These are phyloP conservation scores for Alca torda DNA, from an alignment of 2,797 vertebrate genomes.

Conservation along the genomic window DNA sequence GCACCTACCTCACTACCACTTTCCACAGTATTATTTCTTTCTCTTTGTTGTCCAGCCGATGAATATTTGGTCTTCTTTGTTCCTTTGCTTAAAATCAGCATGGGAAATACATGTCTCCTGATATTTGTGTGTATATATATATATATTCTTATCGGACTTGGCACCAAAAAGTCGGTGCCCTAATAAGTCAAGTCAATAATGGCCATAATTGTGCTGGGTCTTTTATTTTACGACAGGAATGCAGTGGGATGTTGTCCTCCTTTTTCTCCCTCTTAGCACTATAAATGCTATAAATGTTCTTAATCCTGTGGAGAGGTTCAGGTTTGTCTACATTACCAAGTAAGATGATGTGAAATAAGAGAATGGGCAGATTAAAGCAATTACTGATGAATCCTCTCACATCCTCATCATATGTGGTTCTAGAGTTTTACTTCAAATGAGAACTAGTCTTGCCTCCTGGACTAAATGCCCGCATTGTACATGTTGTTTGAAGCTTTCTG, in stretches of 20 bases:
- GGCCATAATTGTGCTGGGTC: background rate
- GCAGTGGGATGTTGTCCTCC: background rate
- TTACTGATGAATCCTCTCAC: background rate
- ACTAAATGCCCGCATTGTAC: background rate
- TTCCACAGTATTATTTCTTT: background rate
- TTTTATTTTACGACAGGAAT: background rate
- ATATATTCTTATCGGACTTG: background rate
- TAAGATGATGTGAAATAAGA: background rate
- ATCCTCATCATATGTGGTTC: background rate
- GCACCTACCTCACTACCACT: background rate
- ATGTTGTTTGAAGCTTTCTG: background rate
- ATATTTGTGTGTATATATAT: too few species aligned
- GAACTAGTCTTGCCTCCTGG: background rate
- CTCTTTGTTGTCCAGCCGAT: background rate
- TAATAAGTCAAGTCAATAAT: background rate
- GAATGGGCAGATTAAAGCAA: background rate
- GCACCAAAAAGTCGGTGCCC: background rate
- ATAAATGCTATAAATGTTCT: background rate
- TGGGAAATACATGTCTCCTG: background rate
- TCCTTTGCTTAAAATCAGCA: background rate
- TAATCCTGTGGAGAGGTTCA: background rate
- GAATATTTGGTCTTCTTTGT: background rate
- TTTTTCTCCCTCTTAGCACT: background rate
- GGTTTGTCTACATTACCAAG: background rate
- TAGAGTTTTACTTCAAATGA: background rate